A percentile compares a stretch with the other conserved stretches of the same genome.
Conservation (phyloP, 2,797 vertebrate genomes). For the Myotis daubentonii region DNA sequence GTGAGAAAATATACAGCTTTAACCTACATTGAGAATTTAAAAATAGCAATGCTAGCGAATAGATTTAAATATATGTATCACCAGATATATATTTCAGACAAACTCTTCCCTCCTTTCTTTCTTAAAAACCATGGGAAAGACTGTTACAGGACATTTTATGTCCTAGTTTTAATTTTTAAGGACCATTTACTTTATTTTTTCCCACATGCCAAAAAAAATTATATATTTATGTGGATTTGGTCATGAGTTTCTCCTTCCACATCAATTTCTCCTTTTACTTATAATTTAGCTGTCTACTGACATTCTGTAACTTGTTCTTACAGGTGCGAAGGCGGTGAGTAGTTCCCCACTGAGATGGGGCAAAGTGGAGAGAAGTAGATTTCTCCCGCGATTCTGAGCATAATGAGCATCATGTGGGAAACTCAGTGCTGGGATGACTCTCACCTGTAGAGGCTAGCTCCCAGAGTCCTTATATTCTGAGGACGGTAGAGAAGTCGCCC, state of each 20-base stretch:
- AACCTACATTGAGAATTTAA: slow-evolving; percentile 63
- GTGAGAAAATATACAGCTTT: slow-evolving; percentile 66
- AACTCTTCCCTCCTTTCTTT: background rate
- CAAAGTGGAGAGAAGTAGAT: background rate
- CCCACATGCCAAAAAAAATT: slow-evolving; percentile 28
- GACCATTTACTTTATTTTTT: slow-evolving; percentile 30
- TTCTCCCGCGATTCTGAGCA: background rate
- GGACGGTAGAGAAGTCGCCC: background rate
- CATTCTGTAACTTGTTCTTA: background rate
- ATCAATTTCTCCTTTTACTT: background rate
- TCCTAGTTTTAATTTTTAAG: slow-evolving; percentile 45
- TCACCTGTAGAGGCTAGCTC: background rate
- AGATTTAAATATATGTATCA: slow-evolving; percentile 43
- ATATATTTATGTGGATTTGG: slow-evolving; percentile 25
- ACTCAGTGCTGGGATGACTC: background rate
- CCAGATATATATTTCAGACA: background rate
- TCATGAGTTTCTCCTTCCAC: background rate
- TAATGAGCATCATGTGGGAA: background rate
- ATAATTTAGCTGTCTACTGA: background rate
- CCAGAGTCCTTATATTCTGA: background rate
- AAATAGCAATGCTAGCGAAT: slow-evolving; percentile 63
- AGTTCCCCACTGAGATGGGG: background rate
- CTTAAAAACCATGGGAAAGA: slow-evolving; percentile 40
- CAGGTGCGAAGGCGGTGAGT: accelerated
- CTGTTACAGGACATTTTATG: background rate